Percentiles rank a stretch among this genome's conserved stretches.
phyloP scores from a whole-genome alignment of 1,140 invertebrate genomes.

The Tetramorium alpestre region DNA sequence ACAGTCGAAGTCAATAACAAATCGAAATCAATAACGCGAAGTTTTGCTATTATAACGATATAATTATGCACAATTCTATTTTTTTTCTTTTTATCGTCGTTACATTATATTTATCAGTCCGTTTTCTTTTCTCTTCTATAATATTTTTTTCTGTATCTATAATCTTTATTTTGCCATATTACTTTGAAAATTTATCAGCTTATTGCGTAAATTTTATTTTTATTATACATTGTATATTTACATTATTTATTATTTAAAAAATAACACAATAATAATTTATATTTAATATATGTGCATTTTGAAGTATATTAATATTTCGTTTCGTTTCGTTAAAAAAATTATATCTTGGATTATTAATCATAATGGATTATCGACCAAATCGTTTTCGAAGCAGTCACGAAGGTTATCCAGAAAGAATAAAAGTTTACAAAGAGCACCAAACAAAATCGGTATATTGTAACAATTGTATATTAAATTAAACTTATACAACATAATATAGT shows the following conservation, averaged over 20 bases:
- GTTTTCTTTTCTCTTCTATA: background rate
- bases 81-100: constrained; percentile 22
- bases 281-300: background rate
- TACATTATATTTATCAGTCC: background rate
- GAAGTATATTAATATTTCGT: background rate
- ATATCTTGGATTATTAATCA: background rate
- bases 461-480: background rate
- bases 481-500: background rate
- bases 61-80: background rate
- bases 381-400: background rate
- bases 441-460: constrained; percentile 11
- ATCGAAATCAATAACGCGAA: constrained; percentile 4
- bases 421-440: background rate
- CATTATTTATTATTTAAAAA: background rate
- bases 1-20: background rate
- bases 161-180: background rate
- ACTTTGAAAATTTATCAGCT: constrained; percentile 19
- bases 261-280: background rate
- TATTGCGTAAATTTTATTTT: background rate
- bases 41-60: background rate
- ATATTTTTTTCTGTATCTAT: background rate
- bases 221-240: background rate
- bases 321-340: background rate
- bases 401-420: constrained; percentile 13
- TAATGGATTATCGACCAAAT: background rate